These are phyloP conservation scores for Ornithoptera alexandrae DNA, from an alignment of 2,888 invertebrate genomes.

Conservation along the genomic window DNA sequence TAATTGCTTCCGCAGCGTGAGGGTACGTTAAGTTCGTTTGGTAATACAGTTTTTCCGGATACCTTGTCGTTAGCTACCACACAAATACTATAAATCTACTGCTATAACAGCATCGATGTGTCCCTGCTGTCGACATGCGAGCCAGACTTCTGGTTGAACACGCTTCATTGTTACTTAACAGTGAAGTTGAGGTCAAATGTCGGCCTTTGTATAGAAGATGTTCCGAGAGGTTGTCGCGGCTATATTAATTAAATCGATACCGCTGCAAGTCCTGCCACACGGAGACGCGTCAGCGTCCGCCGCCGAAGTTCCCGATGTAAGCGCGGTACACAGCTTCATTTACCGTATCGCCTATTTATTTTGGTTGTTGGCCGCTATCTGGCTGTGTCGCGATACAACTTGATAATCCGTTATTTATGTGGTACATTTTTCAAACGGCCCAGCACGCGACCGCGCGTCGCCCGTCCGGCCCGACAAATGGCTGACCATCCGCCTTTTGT, in stretches of 20 bases:
- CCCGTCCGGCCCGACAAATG: conserved; percentile 55
- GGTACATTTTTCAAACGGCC: conserved; percentile 63
- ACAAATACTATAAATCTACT: too few species aligned
- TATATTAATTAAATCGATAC: not conserved
- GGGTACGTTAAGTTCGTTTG: too few species aligned
- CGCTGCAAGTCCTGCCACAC: conserved; percentile 3
- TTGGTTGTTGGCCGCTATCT: conserved; percentile 66
- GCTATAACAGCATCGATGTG: too few species aligned
- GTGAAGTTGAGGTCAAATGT: too few species aligned
- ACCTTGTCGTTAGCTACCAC: too few species aligned
- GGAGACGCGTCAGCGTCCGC: not conserved
- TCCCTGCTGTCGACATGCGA: too few species aligned
- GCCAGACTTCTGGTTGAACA: too few species aligned
- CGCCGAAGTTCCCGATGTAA: conserved; percentile 8
- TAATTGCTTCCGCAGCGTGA: too few species aligned
- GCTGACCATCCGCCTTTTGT: conserved; percentile 66
- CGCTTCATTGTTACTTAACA: too few species aligned
- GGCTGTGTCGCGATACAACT: conserved; percentile 67
- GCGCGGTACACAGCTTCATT: conserved; percentile 60
- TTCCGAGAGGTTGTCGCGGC: too few species aligned
- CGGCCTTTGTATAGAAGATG: too few species aligned
- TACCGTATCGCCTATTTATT: conserved; percentile 73
- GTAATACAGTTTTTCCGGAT: too few species aligned
- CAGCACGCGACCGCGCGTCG: conserved; percentile 67
- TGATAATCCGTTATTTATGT: conserved; percentile 78